A percentile compares a stretch with the other conserved stretches of the same genome.
These are phyloP conservation scores for Sitobion miscanthi DNA, from an alignment of 1,140 invertebrate species.

Conservation along the genomic window DNA sequence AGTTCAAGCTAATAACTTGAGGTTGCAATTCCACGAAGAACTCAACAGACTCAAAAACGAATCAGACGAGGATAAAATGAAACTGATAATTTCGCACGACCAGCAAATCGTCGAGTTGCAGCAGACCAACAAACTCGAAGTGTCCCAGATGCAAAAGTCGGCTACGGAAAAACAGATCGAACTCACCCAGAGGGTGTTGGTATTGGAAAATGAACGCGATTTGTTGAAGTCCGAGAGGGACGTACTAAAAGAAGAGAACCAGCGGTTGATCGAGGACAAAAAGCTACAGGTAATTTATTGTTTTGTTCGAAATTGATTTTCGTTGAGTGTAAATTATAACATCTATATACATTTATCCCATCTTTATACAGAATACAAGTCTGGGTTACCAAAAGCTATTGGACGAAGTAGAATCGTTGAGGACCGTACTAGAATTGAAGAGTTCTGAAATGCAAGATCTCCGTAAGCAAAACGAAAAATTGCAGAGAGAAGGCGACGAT, in stretches of 20 bases:
- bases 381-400: slow-evolving; percentile 63
- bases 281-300: slow-evolving; percentile 15
- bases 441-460: slow-evolving; percentile 75
- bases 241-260: slow-evolving; percentile 31
- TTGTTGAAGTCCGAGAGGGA: slow-evolving; percentile 18
- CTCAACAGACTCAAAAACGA: slow-evolving; percentile 53
- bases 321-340: not conserved
- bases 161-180: slow-evolving; percentile 13
- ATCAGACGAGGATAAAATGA: slow-evolving; percentile 61
- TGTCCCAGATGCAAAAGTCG: not conserved
- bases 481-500: slow-evolving; percentile 67
- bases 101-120: slow-evolving; percentile 42
- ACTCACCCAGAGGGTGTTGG: not conserved
- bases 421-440: slow-evolving; percentile 77
- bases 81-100: slow-evolving; percentile 60
- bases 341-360: slow-evolving; percentile 61
- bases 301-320: not conserved
- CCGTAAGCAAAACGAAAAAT: slow-evolving; percentile 69
- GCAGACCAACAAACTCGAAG: slow-evolving; percentile 26
- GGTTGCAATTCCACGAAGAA: slow-evolving; percentile 57
- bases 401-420: slow-evolving; percentile 75
- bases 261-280: slow-evolving; percentile 8
- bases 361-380: slow-evolving; percentile 61
- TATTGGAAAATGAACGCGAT: slow-evolving; percentile 18
- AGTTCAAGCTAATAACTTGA: slow-evolving; percentile 52